These are phyloP conservation scores for Petrocephalus microphthalmus DNA, from an alignment of 2,113 vertebrate genomes.

Conservation along the genomic window DNA sequence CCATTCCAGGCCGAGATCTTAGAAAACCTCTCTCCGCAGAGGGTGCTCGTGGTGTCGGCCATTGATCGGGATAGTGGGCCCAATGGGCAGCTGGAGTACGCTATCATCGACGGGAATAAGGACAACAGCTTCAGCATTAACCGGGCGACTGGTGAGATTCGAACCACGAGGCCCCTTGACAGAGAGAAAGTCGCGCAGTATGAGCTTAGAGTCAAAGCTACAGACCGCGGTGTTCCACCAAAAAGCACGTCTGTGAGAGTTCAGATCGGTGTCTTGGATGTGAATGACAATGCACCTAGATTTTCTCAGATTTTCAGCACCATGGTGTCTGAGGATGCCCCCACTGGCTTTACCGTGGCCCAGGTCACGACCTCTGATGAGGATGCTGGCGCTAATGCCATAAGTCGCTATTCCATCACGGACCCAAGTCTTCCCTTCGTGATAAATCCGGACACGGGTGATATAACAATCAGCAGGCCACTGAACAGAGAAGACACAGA, in stretches of 20 bases:
- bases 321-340: conserved; percentile 83
- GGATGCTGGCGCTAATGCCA: conserved; percentile 76
- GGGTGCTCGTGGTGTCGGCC: conserved; percentile 74
- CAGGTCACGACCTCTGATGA: conserved; percentile 90
- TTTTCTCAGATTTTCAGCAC: conserved; percentile 97
- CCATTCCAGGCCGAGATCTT: conserved; percentile 77
- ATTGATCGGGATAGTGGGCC: conserved; percentile 80
- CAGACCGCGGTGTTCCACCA: conserved; percentile 72
- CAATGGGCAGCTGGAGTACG: conserved; percentile 82
- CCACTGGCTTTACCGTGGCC: conserved; percentile 81
- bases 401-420: conserved; percentile 83
- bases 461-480: conserved; percentile 82
- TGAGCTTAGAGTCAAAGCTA: conserved; percentile 73
- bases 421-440: conserved; percentile 79
- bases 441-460: conserved; percentile 81
- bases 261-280: conserved; percentile 78
- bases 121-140: conserved; percentile 84
- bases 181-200: conserved; percentile 77
- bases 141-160: conserved; percentile 80
- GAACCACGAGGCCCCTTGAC: conserved; percentile 78
- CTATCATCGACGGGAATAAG: conserved; percentile 77
- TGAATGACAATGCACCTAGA: conserved; percentile 89
- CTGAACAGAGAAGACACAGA: conserved; percentile 88
- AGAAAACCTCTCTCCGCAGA: conserved; percentile 82
- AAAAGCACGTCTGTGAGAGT: conserved; percentile 74